Conservation (phyloP, 2,888 invertebrate genomes). For the Drosophila longiperda region DNA sequence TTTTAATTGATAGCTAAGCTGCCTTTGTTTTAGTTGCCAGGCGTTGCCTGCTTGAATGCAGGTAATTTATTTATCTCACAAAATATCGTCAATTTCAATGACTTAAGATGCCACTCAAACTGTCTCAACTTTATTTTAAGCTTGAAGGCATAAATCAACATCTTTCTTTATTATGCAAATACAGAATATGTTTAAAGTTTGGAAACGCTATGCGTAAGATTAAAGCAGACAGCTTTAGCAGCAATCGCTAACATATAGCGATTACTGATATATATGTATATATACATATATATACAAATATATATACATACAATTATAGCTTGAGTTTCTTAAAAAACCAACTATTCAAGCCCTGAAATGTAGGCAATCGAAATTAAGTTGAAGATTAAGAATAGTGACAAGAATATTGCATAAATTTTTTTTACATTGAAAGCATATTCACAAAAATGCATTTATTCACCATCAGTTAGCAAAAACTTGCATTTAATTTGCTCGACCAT, state of each 20-base stretch:
- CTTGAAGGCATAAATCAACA: not conserved
- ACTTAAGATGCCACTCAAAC: conserved; percentile 12
- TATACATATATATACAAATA: too few relatives aligned
- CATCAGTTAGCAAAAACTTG: not conserved
- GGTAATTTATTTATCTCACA: conserved; percentile 43
- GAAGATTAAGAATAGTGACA: not conserved
- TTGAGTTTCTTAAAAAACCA: not conserved
- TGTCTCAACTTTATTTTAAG: conserved; percentile 14
- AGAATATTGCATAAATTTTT: not conserved
- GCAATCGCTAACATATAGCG: not conserved
- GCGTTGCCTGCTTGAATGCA: conserved; percentile 17
- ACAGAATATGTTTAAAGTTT: not conserved
- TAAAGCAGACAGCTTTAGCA: not conserved
- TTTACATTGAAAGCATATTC: not conserved
- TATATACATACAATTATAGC: too few relatives aligned
- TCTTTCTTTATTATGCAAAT: not conserved
- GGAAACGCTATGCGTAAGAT: not conserved
- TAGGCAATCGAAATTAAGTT: not conserved
- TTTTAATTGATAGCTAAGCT: conserved; percentile 71
- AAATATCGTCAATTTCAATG: conserved; percentile 37
- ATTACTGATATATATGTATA: not conserved
- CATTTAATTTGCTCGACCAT: not conserved
- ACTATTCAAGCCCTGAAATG: not conserved
- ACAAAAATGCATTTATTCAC: not conserved
- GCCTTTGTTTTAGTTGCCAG: conserved; percentile 26